These are phyloP conservation scores for Fukomys damarensis DNA, from an alignment of 2,113 vertebrate species.

Conservation along the genomic window DNA sequence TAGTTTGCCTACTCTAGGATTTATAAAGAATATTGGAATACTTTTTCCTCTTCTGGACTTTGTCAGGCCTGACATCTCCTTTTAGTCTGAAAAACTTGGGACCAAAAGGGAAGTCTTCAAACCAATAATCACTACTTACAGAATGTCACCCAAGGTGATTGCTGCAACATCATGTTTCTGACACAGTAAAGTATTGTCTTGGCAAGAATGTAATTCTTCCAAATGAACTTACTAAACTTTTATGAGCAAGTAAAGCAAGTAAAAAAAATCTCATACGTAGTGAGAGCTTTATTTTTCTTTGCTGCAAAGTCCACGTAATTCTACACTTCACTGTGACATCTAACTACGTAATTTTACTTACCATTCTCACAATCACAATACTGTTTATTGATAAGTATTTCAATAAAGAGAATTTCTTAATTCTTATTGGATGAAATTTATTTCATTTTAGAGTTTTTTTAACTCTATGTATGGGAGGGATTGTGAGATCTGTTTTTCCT, in stretches of 20 bases:
- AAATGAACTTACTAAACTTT: background rate
- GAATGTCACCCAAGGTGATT: background rate
- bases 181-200: background rate
- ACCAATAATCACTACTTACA: background rate
- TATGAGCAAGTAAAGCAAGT: background rate
- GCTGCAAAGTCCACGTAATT: slow-evolving; percentile 85
- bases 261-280: background rate
- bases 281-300: background rate
- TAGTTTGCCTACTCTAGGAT: background rate
- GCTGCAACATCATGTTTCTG: accelerated
- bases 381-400: slow-evolving; percentile 61
- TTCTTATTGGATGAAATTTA: slow-evolving; percentile 15
- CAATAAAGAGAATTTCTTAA: slow-evolving; percentile 65
- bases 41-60: background rate
- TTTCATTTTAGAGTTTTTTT: background rate
- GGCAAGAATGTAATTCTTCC: background rate
- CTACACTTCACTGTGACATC: slow-evolving; percentile 25
- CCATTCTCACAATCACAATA: slow-evolving; percentile 66
- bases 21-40: background rate
- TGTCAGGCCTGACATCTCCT: background rate
- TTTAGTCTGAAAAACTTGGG: background rate
- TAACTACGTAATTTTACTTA: slow-evolving; percentile 63
- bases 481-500: background rate
- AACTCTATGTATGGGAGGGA: background rate
- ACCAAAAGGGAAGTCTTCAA: background rate